Evolutionary conservation across 37 sponge, comb jelly and placozoan genomes (phyloP), one percentile per base, ranked within the genome.

Genomic region (Beroe forskalii): DNA sequence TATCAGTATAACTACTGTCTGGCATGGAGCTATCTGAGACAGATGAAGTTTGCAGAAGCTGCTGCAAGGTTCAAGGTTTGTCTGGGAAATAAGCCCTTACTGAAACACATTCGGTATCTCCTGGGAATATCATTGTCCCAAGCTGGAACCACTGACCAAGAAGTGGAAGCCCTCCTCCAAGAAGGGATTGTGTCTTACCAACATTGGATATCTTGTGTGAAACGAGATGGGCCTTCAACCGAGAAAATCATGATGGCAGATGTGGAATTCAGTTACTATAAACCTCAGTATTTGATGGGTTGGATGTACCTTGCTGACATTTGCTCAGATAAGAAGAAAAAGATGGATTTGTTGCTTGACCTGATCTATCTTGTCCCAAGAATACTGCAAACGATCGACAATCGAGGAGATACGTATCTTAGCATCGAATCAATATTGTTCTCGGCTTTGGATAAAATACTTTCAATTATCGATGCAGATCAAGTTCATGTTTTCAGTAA

Each of bases 21-120:
- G 40, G 98, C 96, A 22, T 76, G 96, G 12, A 89, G 95, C 12
- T 91, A 91, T n/a, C 91, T 95, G 19, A 69, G 93, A 25, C 90
- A 92, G 60, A 95, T 94, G 37, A 94, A 96, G 31, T 89, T 64
- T 0, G 92, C 91, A 23, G 90, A 60, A 3, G 98, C 98, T 27
- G 32, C 89, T 40, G 62, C 89, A 22, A 92, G 92, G 75, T 93
- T 97, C 37, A 94, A 63, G 62, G 90, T 91, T 43, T 95, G 96
- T 35, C 62, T 95, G 42, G 92, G 93, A 1, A 91, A 33, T 93
- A 94, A 93, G 42, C 91, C 60, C 40, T 67, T 63, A 60, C 92
- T 17, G 62, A 93, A 66, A 91, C 94, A 42, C 67, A 94, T 44
- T 66, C n/a, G n/a, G 67, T 72, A 41, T 76, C 36, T 44, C 14